phyloP scores from a whole-genome alignment of 1,140 invertebrate genomes.

The Holcopasites calliopsidis region DNA sequence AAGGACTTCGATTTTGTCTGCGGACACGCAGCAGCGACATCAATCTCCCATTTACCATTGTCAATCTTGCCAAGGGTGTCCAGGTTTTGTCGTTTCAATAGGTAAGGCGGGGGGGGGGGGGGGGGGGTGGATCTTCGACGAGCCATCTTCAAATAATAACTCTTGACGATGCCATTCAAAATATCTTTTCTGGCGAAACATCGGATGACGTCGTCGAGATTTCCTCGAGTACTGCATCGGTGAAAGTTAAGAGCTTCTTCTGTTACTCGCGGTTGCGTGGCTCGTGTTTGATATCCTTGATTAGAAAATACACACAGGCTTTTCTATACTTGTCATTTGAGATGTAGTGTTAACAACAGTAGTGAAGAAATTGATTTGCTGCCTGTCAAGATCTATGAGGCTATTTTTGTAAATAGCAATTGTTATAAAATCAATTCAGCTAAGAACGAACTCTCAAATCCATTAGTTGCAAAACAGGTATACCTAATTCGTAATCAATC shows the following conservation, averaged over 20 bases:
- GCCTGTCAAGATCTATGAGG: too few relatives aligned
- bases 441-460: neutral
- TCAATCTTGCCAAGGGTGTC: slow-evolving; percentile 15
- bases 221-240: neutral
- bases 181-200: slow-evolving; percentile 24
- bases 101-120: neutral
- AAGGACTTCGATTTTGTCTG: slow-evolving; percentile 44
- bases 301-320: neutral
- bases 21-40: slow-evolving; percentile 25
- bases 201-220: slow-evolving; percentile 2
- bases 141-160: slow-evolving; percentile 1
- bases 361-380: neutral
- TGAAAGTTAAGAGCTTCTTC: neutral
- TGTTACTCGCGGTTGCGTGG: neutral
- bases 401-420: too few relatives aligned
- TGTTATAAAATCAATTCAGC: too few relatives aligned
- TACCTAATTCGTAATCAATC: neutral
- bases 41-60: slow-evolving; percentile 35
- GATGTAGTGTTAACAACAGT: neutral
- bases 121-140: neutral
- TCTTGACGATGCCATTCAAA: slow-evolving; percentile 21
- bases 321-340: neutral
- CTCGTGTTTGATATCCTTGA: neutral
- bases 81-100: slow-evolving; percentile 27
- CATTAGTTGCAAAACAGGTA: neutral